These are phyloP conservation scores for Lepus americanus DNA, from an alignment of 2,113 vertebrate species.

Conservation along the genomic window DNA sequence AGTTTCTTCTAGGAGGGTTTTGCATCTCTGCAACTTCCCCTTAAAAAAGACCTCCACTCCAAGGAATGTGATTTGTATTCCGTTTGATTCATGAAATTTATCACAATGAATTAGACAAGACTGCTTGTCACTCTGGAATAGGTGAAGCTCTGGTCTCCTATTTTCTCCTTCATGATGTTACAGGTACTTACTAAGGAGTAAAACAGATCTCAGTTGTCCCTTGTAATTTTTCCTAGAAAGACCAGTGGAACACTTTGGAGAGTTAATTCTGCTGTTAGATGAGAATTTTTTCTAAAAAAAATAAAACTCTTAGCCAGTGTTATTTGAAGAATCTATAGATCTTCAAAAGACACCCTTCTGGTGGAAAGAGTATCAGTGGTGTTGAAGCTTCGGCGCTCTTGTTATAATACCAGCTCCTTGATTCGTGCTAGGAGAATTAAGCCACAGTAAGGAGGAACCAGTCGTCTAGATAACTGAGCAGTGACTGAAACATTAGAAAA, in stretches of 20 bases:
- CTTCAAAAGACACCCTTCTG: background rate
- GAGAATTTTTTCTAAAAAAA: background rate
- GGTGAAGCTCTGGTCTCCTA: background rate
- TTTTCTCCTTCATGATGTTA: background rate
- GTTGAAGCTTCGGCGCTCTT: background rate
- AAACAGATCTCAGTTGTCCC: background rate
- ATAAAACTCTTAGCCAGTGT: background rate
- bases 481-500: background rate
- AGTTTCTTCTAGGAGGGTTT: background rate
- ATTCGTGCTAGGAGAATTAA: background rate
- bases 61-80: background rate
- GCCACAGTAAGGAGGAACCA: background rate
- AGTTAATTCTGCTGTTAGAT: background rate
- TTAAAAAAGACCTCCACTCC: background rate
- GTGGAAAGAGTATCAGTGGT: background rate
- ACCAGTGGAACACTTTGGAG: background rate
- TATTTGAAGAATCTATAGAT: background rate
- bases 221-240: background rate
- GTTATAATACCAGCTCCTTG: no score
- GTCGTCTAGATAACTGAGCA: accelerated
- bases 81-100: background rate
- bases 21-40: background rate
- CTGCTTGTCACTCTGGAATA: background rate
- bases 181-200: background rate
- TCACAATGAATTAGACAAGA: background rate